Evolutionary conservation across 2,113 vertebrate genomes (phyloP).

Genomic region (Agapornis roseicollis): DNA sequence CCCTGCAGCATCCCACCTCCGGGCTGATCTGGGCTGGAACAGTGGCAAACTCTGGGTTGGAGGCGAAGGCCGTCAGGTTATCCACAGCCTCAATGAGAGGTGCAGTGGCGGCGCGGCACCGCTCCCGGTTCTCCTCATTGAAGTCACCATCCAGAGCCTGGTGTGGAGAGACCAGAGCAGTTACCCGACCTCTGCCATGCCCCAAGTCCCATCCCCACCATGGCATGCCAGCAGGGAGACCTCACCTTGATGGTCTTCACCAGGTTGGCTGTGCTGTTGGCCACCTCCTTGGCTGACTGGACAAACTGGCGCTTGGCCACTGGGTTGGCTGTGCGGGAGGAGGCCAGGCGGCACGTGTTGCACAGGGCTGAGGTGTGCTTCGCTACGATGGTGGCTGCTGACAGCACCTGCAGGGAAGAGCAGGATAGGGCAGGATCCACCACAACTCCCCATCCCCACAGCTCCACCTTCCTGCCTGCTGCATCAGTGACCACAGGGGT

Average conservation of each 20-base stretch:
- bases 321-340: slow-evolving; percentile 90
- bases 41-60: slow-evolving; percentile 95
- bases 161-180: neutral
- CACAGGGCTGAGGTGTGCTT: slow-evolving; percentile 97
- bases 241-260: slow-evolving; percentile 97
- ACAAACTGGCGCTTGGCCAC: slow-evolving; percentile 98
- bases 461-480: neutral
- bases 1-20: slow-evolving; percentile 75
- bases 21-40: slow-evolving; percentile 94
- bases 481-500: neutral
- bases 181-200: neutral
- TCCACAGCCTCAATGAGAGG: slow-evolving; percentile 96
- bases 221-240: neutral
- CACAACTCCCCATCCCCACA: rapidly evolving
- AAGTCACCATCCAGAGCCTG: slow-evolving; percentile 95
- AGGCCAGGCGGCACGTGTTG: slow-evolving; percentile 94
- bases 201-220: neutral
- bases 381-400: slow-evolving; percentile 95
- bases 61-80: slow-evolving; percentile 94
- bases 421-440: neutral
- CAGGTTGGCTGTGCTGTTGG: slow-evolving; percentile 96
- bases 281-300: slow-evolving; percentile 97
- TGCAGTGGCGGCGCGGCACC: slow-evolving; percentile 87
- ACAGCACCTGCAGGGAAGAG: slow-evolving; percentile 83
- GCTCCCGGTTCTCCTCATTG: slow-evolving; percentile 89